A percentile compares a stretch with the other conserved stretches of the same genome.
Evolutionary conservation across 2,113 vertebrate species (phyloP).

Genomic region (Brachypteracias leptosomus): DNA sequence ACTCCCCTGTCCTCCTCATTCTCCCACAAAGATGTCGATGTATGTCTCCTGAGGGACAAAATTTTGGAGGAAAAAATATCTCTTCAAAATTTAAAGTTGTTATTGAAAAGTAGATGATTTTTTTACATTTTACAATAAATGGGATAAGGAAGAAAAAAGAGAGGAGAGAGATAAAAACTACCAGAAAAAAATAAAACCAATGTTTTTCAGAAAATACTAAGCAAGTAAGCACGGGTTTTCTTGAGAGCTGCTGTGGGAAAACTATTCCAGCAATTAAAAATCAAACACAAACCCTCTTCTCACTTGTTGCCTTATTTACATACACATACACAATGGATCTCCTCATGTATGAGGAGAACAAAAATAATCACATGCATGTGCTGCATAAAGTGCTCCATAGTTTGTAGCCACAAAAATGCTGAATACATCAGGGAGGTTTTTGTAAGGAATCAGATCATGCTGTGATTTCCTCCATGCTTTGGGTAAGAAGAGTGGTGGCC

Average conservation of each 20-base stretch:
- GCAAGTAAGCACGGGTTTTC: not conserved
- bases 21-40: accelerated
- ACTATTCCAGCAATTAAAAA: not conserved
- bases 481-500: not conserved
- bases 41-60: no score
- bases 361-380: not conserved
- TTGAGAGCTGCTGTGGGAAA: not conserved
- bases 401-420: not conserved
- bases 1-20: not conserved
- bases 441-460: not conserved
- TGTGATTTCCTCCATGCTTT: not conserved
- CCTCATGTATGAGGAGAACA: no score
- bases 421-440: not conserved
- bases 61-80: not conserved
- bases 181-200: not conserved
- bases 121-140: not conserved
- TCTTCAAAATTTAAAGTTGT: not conserved
- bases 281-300: not conserved
- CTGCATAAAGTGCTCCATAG: not conserved
- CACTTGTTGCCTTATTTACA: not conserved
- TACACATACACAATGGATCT: not conserved
- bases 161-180: not conserved
- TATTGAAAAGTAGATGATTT: not conserved
- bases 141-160: not conserved
- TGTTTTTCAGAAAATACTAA: not conserved